Conservation (phyloP, 2,113 vertebrate genomes). For the Sterna hirundo region DNA sequence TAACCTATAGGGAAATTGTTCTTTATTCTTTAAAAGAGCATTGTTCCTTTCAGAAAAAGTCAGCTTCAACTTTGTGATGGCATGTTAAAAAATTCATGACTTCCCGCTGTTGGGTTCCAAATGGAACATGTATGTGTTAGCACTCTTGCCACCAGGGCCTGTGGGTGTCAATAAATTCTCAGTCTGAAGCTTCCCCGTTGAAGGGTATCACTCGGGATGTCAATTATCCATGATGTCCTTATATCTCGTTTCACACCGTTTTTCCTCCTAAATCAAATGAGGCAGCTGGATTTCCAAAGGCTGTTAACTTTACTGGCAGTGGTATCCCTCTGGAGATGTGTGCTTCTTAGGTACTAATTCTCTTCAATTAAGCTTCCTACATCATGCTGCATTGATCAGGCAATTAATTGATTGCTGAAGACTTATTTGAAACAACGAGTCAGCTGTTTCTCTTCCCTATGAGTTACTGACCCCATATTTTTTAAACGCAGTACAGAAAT, state of each 20-base stretch:
- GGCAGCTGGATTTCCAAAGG: background rate
- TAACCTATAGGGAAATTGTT: background rate
- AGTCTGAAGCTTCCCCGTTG: constrained; percentile 2
- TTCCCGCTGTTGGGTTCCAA: background rate
- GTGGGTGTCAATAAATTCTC: background rate
- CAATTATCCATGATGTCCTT: constrained; percentile 19
- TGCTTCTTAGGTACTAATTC: constrained; percentile 55
- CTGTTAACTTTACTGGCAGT: constrained; percentile 26
- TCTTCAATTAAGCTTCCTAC: constrained; percentile 56
- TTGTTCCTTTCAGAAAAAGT: background rate
- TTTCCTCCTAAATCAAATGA: constrained; percentile 30
- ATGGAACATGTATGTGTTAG: background rate
- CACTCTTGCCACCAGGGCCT: background rate
- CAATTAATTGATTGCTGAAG: constrained; percentile 67
- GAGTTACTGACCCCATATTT: background rate
- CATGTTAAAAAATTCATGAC: constrained; percentile 1
- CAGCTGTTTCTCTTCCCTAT: constrained; percentile 45
- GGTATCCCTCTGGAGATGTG: background rate
- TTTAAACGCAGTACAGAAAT: background rate
- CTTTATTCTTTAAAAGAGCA: background rate
- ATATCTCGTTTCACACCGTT: background rate
- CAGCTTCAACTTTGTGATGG: background rate
- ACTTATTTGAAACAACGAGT: constrained; percentile 43
- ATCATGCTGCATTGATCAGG: constrained; percentile 64
- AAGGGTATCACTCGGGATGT: constrained; percentile 35